Conservation (phyloP, 2,888 invertebrate genomes). For the Linnaemya vulpina region DNA sequence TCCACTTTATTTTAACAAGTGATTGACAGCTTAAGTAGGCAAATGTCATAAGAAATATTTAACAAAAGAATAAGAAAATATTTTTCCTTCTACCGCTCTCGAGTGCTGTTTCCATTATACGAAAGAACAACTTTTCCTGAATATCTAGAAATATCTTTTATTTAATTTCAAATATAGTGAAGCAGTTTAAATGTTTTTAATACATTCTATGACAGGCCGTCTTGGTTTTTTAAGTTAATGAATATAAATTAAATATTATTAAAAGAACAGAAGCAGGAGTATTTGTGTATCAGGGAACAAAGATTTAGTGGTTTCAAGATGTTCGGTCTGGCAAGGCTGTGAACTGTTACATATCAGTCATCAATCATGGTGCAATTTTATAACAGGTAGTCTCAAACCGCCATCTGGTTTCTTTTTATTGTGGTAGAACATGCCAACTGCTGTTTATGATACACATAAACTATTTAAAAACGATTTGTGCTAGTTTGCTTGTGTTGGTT, state of each 20-base stretch:
- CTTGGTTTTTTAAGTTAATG: slow-evolving; percentile 26
- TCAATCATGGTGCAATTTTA: too few species aligned
- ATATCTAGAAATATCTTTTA: not conserved
- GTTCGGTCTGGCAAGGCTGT: too few species aligned
- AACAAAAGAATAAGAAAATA: slow-evolving; percentile 9
- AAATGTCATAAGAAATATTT: slow-evolving; percentile 65
- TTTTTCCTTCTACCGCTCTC: not conserved
- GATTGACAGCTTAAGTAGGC: slow-evolving; percentile 72
- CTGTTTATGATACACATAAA: too few species aligned
- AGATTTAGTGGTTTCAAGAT: too few species aligned
- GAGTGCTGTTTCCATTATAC: not conserved
- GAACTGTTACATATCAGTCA: too few species aligned
- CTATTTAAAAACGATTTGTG: too few species aligned
- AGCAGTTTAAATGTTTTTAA: not conserved
- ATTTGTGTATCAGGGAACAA: too few species aligned
- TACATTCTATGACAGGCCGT: slow-evolving; percentile 30
- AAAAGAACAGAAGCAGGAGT: not conserved
- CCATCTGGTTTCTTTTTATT: too few species aligned
- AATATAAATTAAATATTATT: slow-evolving; percentile 5
- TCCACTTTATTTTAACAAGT: slow-evolving; percentile 71
- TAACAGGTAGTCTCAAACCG: too few species aligned
- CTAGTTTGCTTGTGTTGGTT: too few species aligned
- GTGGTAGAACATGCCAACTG: too few species aligned
- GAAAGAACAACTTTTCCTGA: slow-evolving; percentile 8
- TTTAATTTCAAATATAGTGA: too few species aligned